These are phyloP conservation scores for Eupeodes luniger DNA, from an alignment of 2,888 invertebrate genomes.

Conservation along the genomic window DNA sequence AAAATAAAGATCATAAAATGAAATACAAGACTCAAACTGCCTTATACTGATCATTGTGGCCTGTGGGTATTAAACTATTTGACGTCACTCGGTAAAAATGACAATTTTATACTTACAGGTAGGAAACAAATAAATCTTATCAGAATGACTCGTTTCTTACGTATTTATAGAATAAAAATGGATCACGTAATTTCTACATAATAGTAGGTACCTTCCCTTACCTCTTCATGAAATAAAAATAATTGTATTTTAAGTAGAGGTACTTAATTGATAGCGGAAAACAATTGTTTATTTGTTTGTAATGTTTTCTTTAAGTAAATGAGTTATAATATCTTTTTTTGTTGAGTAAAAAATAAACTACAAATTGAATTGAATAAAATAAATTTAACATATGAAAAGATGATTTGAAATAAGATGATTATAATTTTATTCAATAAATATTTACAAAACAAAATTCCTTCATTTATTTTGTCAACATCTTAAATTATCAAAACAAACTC, in stretches of 20 bases:
- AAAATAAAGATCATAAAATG: background rate
- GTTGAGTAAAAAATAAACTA: background rate
- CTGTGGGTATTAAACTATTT: background rate
- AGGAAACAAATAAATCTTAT: slow-evolving; percentile 25
- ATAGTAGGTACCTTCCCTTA: background rate
- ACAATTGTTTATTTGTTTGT: background rate
- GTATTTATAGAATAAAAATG: background rate
- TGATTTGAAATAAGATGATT: too few species aligned
- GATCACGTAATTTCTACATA: background rate
- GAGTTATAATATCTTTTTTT: too few species aligned
- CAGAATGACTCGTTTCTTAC: slow-evolving; percentile 10
- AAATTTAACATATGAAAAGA: too few species aligned
- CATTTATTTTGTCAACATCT: too few species aligned
- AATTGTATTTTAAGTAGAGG: background rate
- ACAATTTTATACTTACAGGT: slow-evolving; percentile 2
- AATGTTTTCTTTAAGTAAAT: background rate
- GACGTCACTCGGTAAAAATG: slow-evolving; percentile 24
- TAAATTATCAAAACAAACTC: too few species aligned
- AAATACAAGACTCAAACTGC: background rate
- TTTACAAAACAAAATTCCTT: too few species aligned
- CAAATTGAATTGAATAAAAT: too few species aligned
- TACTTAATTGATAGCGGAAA: background rate
- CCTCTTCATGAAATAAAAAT: background rate
- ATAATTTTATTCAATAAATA: too few species aligned
- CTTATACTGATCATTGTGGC: background rate